phyloP scores from a whole-genome alignment of 2,888 invertebrate species.

The Byasa hedistus region DNA sequence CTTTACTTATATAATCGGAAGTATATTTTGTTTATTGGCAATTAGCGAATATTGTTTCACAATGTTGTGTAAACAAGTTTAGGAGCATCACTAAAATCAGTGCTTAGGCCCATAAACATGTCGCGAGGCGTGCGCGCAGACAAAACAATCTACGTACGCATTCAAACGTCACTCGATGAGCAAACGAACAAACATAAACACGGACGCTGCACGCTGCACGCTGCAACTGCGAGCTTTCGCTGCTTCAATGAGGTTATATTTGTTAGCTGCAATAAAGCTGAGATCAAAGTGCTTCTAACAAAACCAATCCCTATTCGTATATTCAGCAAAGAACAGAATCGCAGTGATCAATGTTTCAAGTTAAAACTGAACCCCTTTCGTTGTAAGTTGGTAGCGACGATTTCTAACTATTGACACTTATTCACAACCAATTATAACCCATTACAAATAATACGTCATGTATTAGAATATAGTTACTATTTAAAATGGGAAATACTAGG shows the following conservation, averaged over 20 bases:
- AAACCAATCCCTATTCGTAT: constrained; percentile 10
- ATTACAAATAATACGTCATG: not conserved
- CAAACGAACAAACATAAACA: constrained; percentile 38
- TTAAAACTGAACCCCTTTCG: constrained; percentile 4
- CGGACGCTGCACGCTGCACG: constrained; percentile 8
- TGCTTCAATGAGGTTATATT: constrained; percentile 23
- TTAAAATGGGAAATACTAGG: too few species aligned
- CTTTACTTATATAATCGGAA: too few species aligned
- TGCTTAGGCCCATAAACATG: constrained; percentile 15
- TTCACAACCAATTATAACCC: constrained; percentile 12
- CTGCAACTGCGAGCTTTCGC: constrained; percentile 20
- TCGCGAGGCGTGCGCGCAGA: constrained; percentile 39
- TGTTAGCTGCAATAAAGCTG: constrained; percentile 20
- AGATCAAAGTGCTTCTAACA: constrained; percentile 1
- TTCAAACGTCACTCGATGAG: constrained; percentile 40
- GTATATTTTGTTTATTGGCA: too few species aligned
- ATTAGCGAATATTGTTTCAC: not conserved
- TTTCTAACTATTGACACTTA: constrained; percentile 13
- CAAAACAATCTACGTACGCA: constrained; percentile 53
- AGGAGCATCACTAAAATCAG: constrained; percentile 30
- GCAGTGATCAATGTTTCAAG: not conserved
- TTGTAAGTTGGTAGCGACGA: constrained; percentile 2
- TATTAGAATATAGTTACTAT: not conserved
- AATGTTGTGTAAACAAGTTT: constrained; percentile 9
- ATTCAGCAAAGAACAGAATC: not conserved